A percentile compares a stretch with the other conserved stretches of the same genome.
Conservation (phyloP, 2,113 vertebrate genomes). For the Phalacrocorax brasilianus region DNA sequence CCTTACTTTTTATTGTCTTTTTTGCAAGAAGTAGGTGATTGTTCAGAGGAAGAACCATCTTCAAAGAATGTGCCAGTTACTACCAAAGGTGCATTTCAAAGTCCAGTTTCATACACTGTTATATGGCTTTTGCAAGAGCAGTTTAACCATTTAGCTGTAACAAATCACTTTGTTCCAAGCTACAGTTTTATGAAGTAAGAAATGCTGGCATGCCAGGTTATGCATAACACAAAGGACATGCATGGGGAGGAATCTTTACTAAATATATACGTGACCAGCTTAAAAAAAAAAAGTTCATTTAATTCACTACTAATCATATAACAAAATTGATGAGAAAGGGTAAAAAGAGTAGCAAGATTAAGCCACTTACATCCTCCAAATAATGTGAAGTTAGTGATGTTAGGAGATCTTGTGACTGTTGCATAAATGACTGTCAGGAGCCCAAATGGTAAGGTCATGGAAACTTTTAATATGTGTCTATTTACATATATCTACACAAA, state of each 20-base stretch:
- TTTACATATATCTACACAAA: background rate
- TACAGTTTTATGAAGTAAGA: background rate
- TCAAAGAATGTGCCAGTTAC: background rate
- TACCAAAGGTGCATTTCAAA: background rate
- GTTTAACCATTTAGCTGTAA: background rate
- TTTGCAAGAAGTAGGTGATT: background rate
- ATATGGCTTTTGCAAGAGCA: background rate
- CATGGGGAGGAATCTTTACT: background rate
- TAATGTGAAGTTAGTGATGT: rapidly evolving
- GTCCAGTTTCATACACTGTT: background rate
- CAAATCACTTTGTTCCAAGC: background rate
- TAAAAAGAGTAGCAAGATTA: background rate
- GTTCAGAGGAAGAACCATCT: background rate
- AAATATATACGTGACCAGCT: background rate
- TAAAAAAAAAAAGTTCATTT: background rate
- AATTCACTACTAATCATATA: background rate
- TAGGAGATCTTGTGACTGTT: background rate
- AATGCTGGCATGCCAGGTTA: background rate
- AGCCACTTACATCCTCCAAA: background rate
- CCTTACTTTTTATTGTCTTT: background rate
- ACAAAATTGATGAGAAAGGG: background rate
- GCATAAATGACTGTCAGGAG: background rate
- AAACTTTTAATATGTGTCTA: background rate
- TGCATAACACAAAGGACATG: background rate
- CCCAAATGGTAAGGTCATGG: background rate